These are phyloP conservation scores for Aphis gossypii DNA, from an alignment of 1,140 invertebrate genomes.

Conservation along the genomic window DNA sequence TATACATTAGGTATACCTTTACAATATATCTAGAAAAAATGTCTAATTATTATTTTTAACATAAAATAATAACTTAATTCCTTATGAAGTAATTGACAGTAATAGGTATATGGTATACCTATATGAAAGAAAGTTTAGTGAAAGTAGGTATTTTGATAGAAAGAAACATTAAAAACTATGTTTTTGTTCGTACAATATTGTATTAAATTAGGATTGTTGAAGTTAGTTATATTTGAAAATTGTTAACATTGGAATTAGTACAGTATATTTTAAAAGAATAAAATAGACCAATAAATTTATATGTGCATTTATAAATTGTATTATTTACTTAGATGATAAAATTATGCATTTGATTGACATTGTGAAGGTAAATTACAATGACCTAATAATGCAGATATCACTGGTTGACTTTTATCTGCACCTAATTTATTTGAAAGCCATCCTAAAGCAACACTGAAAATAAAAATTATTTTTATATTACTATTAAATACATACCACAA, in stretches of 20 bases:
- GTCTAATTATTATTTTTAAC: not conserved
- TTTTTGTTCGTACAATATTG: not conserved
- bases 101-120: too few species aligned
- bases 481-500: not conserved
- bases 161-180: not conserved
- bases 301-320: not conserved
- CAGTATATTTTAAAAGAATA: not conserved
- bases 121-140: too few species aligned
- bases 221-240: not conserved
- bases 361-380: conserved; percentile 37
- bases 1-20: too few species aligned
- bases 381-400: conserved; percentile 39
- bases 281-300: not conserved
- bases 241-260: not conserved
- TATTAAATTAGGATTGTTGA: not conserved
- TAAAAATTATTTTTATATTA: not conserved
- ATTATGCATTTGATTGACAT: not conserved
- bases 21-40: not conserved
- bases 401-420: conserved; percentile 37
- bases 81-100: too few species aligned
- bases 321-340: not conserved
- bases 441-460: conserved; percentile 47
- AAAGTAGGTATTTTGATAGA: too few species aligned
- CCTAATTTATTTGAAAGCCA: conserved; percentile 53
- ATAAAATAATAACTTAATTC: not conserved